phyloP scores from a whole-genome alignment of 2,888 invertebrate species.

The Nomada hirtipes region DNA sequence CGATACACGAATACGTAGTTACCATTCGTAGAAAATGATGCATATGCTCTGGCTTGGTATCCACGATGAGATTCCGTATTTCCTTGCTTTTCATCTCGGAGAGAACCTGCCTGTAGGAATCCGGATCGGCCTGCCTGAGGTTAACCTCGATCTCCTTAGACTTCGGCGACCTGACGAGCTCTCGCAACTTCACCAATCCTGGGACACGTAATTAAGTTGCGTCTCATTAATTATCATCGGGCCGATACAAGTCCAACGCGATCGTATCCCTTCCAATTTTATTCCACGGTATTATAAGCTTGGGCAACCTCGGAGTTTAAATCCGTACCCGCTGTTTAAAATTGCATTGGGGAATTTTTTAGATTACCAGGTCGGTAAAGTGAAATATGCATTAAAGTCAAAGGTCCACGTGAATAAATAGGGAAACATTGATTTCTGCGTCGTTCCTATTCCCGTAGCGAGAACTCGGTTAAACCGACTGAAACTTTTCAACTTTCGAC shows the following conservation, averaged over 20 bases:
- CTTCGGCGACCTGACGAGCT: conserved; percentile 88
- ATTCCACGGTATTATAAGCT: not conserved
- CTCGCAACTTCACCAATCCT: conserved; percentile 90
- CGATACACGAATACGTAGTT: conserved; percentile 40
- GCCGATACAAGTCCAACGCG: not conserved
- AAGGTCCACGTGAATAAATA: too few species aligned
- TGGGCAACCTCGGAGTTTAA: too few species aligned
- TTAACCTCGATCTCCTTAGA: conserved; percentile 88
- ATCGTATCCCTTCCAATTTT: not conserved
- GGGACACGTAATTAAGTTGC: conserved; percentile 61
- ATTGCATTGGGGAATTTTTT: too few species aligned
- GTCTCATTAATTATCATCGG: conserved; percentile 3
- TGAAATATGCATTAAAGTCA: too few species aligned
- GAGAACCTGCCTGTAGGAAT: conserved; percentile 88
- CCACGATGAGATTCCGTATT: conserved; percentile 91
- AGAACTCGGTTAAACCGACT: too few species aligned
- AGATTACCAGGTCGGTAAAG: too few species aligned
- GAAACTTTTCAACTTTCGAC: not conserved
- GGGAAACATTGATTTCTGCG: too few species aligned
- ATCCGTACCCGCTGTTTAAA: too few species aligned
- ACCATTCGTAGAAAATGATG: conserved; percentile 91
- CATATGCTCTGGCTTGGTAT: conserved; percentile 90
- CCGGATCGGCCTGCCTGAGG: conserved; percentile 88
- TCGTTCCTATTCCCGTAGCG: too few species aligned
- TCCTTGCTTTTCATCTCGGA: conserved; percentile 91